phyloP scores from a whole-genome alignment of 2,113 vertebrate species.

The Datnioides undecimradiatus region DNA sequence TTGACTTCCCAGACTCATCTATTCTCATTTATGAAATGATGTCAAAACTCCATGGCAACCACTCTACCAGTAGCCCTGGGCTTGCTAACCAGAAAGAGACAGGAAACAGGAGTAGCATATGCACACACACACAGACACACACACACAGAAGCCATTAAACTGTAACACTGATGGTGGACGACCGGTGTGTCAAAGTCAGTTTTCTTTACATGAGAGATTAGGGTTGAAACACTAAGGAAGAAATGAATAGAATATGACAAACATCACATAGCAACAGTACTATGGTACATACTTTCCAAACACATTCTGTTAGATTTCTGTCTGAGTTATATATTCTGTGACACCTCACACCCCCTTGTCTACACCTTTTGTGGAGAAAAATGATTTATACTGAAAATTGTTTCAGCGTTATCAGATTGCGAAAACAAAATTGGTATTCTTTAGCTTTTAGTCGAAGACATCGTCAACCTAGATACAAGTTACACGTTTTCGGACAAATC shows the following conservation, averaged over 20 bases:
- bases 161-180: slow-evolving; percentile 46
- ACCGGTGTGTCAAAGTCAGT: slow-evolving; percentile 48
- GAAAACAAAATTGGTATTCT: slow-evolving; percentile 23
- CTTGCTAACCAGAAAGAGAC: slow-evolving; percentile 67
- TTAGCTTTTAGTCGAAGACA: not conserved
- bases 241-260: not conserved
- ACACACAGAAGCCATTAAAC: slow-evolving; percentile 37
- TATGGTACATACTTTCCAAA: slow-evolving; percentile 3
- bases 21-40: slow-evolving; percentile 82
- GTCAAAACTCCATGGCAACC: slow-evolving; percentile 82
- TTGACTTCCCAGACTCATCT: slow-evolving; percentile 81
- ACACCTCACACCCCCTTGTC: not conserved
- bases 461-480: not conserved
- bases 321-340: not conserved
- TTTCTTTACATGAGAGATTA: slow-evolving; percentile 40
- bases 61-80: slow-evolving; percentile 67
- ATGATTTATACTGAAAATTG: slow-evolving; percentile 4
- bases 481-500: not conserved
- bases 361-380: slow-evolving; percentile 13
- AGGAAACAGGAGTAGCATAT: slow-evolving; percentile 35
- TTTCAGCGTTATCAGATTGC: not conserved
- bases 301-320: slow-evolving; percentile 10
- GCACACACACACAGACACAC: slow-evolving; percentile 20
- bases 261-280: slow-evolving; percentile 3
- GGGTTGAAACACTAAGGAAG: slow-evolving; percentile 28